phyloP scores from a whole-genome alignment of 1,140 invertebrate genomes.

The Ladona fulva region DNA sequence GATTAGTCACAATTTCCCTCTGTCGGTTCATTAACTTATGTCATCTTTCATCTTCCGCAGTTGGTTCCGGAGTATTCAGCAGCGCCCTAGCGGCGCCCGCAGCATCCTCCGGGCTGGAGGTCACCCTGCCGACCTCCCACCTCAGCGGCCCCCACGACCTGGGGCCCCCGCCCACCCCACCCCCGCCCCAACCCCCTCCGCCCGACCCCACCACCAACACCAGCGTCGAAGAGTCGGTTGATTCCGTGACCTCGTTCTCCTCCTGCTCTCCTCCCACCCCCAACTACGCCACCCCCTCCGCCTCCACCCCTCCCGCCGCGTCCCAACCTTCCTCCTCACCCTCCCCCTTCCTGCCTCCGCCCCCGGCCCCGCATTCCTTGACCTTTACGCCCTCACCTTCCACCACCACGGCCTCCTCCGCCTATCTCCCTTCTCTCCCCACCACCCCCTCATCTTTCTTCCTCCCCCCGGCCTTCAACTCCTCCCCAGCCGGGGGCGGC shows the following conservation, averaged over 20 bases:
- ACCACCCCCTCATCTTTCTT: neutral
- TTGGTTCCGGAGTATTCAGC: neutral
- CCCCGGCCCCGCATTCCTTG: neutral
- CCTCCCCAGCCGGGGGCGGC: neutral
- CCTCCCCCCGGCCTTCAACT: neutral
- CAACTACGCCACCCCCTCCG: neutral
- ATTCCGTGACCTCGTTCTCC: neutral
- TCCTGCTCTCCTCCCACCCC: neutral
- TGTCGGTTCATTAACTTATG: no score
- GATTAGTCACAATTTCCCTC: no score
- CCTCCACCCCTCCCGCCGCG: neutral
- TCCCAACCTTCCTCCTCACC: neutral
- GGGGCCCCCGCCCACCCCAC: neutral
- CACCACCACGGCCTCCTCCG: neutral
- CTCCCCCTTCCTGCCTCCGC: neutral
- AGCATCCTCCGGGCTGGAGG: neutral
- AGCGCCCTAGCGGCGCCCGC: neutral
- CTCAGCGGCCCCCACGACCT: constrained; percentile 3
- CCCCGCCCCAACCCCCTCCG: neutral
- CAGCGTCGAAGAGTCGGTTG: neutral
- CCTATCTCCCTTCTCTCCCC: neutral
- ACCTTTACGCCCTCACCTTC: neutral
- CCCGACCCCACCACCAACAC: neutral
- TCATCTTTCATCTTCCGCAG: neutral
- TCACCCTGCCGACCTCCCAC: neutral